A percentile compares a stretch with the other conserved stretches of the same genome.
phyloP scores from a whole-genome alignment of 2,888 invertebrate genomes.

The Conus canariensis region DNA sequence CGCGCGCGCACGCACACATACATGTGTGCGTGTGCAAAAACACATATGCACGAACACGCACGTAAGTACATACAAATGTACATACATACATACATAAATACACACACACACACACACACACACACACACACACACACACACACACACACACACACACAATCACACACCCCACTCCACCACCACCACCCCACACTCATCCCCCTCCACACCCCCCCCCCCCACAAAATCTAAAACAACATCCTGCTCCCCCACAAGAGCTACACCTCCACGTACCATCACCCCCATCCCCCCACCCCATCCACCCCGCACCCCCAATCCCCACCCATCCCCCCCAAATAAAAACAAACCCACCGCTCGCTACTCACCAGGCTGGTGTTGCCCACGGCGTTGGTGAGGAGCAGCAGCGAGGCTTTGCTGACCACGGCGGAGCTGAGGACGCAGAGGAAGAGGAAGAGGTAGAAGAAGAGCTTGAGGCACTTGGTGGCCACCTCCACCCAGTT shows the following conservation, averaged over 20 bases:
- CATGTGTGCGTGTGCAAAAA: background rate
- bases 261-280: too few relatives aligned
- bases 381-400: constrained; percentile 63
- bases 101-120: background rate
- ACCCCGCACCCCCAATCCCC: too few relatives aligned
- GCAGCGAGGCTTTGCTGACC: constrained; percentile 90
- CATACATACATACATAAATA: background rate
- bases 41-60: background rate
- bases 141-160: too few relatives aligned
- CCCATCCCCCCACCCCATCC: too few relatives aligned
- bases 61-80: background rate
- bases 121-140: too few relatives aligned
- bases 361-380: constrained; percentile 55
- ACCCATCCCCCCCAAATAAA: too few relatives aligned
- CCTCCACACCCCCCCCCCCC: too few relatives aligned
- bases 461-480: constrained; percentile 82
- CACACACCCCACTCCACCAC: background rate
- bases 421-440: constrained; percentile 91
- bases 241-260: too few relatives aligned
- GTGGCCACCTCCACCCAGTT: constrained; percentile 63
- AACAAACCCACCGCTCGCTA: too few relatives aligned
- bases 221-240: too few relatives aligned
- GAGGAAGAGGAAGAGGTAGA: constrained; percentile 91
- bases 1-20: background rate
- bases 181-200: background rate